Base-by-base conservation (phyloP, 2,113 vertebrate species). In the Spheniscus mendiculus region DNA sequence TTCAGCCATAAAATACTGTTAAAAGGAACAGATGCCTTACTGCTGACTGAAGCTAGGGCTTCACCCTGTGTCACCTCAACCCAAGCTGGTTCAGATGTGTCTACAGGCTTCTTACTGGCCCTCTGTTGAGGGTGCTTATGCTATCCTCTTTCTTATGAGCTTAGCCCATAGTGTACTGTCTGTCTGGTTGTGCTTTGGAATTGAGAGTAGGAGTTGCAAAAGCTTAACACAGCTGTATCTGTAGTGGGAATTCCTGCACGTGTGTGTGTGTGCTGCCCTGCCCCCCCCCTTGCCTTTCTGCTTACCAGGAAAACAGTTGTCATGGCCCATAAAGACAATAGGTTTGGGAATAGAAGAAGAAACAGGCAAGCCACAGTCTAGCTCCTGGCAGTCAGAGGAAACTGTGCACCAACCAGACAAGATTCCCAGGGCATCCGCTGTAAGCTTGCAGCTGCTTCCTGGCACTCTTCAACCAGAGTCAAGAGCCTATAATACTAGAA, bases 231-330 rank as follows among this genome's bases (percentile, higher is more conserved):
- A 59, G n/a, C 11, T 87, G 11, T 87, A 34, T 82, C 29, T 62
- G 38, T 47, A 52, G 19, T 23, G 30, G 44, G 5, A 30, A 49
- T 53, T 65, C 11, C 25, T 73, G 11, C 45, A 25, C 0, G 0
- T 19, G 27, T 79, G 12, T 50, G 18, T 66, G 20, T 74, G 23
- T 14, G 12, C 42, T 42, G 42, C 42, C 12, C 18, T 7, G 12
- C 4, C 5, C 8, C n/a, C 26, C 11, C 11, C 25, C 9, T 78
- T 62, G 21, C 38, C 61, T 70, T 90, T 90, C 53, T 73, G 27
- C 30, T 83, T 73, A 36, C 36, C 16, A 52, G 38, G 32, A 52
- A 42, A 70, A 30, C 6, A 21, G 22, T 52, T 87, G 30, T 52
- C 9, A 7, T 29, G 26, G 20, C 49, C 30, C 30, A 34, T 42